phyloP scores from a whole-genome alignment of 2,113 vertebrate genomes.

The Miniopterus natalensis region DNA sequence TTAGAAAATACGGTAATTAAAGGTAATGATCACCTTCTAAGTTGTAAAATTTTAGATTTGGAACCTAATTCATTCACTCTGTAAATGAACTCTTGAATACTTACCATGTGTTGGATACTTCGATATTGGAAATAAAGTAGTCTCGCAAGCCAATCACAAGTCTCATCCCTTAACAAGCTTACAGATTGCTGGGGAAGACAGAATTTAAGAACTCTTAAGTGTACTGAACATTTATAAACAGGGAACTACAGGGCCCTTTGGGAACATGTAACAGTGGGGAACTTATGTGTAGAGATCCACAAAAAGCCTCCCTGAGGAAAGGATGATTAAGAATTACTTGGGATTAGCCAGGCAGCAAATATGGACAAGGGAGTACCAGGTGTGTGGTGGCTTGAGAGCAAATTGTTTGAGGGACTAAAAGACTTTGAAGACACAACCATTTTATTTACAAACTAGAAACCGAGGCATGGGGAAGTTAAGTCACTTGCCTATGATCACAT shows the following conservation, averaged over 20 bases:
- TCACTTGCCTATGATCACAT: background rate
- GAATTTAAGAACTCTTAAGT: slow-evolving; percentile 22
- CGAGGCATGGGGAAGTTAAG: background rate
- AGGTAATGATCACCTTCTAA: background rate
- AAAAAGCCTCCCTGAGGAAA: slow-evolving; percentile 4
- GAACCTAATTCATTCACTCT: background rate
- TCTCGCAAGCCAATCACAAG: background rate
- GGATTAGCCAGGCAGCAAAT: background rate
- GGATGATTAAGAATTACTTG: background rate
- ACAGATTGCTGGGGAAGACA: background rate
- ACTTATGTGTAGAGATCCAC: background rate
- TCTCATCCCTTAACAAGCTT: background rate
- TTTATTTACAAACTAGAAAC: slow-evolving; percentile 47
- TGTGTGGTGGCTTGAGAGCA: background rate
- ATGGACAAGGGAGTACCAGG: background rate
- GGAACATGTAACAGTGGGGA: background rate
- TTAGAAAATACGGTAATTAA: slow-evolving; percentile 11
- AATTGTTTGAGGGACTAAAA: slow-evolving; percentile 37
- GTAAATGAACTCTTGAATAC: slow-evolving; percentile 38
- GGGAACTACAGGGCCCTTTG: background rate
- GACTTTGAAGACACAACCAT: background rate
- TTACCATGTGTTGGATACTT: background rate
- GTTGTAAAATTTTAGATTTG: slow-evolving; percentile 36
- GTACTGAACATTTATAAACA: slow-evolving; percentile 9
- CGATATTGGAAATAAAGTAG: slow-evolving; percentile 35